Conservation (phyloP, 1,140 invertebrate species). For the Lycorma delicatula region DNA sequence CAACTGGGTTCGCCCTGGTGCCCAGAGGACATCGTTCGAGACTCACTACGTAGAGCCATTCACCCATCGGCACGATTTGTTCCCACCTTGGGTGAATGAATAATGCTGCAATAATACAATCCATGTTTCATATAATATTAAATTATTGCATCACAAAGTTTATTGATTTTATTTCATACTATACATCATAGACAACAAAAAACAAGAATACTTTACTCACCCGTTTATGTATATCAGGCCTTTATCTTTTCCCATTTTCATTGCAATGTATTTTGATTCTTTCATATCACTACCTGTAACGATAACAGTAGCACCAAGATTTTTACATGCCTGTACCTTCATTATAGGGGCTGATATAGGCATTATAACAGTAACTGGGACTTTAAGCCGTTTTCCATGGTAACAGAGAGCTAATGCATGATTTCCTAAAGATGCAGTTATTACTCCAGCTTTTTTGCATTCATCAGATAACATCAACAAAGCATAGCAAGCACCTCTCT, state of each 20-base stretch:
- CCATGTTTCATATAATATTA: no score
- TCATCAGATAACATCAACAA: slow-evolving; percentile 63
- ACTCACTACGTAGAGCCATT: no score
- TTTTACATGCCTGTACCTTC: slow-evolving; percentile 82
- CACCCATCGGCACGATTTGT: no score
- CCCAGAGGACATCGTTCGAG: no score
- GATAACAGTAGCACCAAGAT: slow-evolving; percentile 76
- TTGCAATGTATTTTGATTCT: slow-evolving; percentile 71
- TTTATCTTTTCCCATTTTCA: slow-evolving; percentile 60
- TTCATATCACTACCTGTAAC: slow-evolving; percentile 76
- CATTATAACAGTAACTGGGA: slow-evolving; percentile 90
- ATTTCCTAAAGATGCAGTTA: slow-evolving; percentile 87
- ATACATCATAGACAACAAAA: no score
- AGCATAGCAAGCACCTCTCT: slow-evolving; percentile 82
- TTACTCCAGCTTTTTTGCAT: slow-evolving; percentile 67
- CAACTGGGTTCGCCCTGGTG: no score
- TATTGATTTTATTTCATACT: no score
- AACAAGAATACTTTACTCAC: slow-evolving; percentile 46
- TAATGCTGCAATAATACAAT: no score
- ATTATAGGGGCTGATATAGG: slow-evolving; percentile 83
- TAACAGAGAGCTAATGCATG: slow-evolving; percentile 83
- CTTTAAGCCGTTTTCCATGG: slow-evolving; percentile 69
- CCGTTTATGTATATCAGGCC: slow-evolving; percentile 77
- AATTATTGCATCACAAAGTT: no score
- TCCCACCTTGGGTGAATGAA: no score